These are phyloP conservation scores for Oncopeltus fasciatus DNA, from an alignment of 1,140 invertebrate genomes.

Conservation along the genomic window DNA sequence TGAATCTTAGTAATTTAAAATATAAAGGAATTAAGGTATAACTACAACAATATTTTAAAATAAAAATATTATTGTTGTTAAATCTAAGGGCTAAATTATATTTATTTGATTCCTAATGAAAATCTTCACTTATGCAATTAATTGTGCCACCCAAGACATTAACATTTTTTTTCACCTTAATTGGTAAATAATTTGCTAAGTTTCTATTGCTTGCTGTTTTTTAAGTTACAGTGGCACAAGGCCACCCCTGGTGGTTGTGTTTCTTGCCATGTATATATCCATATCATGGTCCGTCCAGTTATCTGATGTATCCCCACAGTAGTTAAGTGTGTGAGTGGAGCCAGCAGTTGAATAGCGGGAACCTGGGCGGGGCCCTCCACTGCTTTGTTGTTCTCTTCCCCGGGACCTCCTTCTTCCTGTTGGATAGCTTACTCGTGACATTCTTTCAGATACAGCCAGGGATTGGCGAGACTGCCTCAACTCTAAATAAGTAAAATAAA, in stretches of 20 bases:
- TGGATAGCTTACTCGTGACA: constrained; percentile 50
- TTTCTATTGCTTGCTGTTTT: no score
- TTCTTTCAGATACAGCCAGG: constrained; percentile 59
- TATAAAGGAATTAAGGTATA: no score
- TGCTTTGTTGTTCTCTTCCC: constrained; percentile 6
- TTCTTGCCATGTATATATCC: constrained; percentile 86
- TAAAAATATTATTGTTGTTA: no score
- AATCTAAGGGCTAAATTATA: no score
- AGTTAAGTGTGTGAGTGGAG: constrained; percentile 63
- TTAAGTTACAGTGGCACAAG: constrained; percentile 43
- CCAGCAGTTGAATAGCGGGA: constrained; percentile 49
- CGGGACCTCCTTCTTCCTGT: constrained; percentile 41
- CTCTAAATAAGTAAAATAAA: constrained; percentile 39
- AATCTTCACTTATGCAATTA: no score
- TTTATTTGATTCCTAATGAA: no score
- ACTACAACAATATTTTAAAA: no score
- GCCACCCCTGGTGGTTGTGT: constrained; percentile 69
- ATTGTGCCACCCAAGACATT: neutral
- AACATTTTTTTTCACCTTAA: neutral
- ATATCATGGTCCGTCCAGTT: constrained; percentile 93
- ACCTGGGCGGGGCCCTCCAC: constrained; percentile 23
- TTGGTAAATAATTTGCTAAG: neutral
- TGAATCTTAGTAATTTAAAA: no score
- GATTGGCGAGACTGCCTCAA: constrained; percentile 68
- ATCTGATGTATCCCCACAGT: constrained; percentile 67